Evolutionary conservation across 2,888 invertebrate genomes (phyloP).

Genomic region (Protophormia terraenovae): DNA sequence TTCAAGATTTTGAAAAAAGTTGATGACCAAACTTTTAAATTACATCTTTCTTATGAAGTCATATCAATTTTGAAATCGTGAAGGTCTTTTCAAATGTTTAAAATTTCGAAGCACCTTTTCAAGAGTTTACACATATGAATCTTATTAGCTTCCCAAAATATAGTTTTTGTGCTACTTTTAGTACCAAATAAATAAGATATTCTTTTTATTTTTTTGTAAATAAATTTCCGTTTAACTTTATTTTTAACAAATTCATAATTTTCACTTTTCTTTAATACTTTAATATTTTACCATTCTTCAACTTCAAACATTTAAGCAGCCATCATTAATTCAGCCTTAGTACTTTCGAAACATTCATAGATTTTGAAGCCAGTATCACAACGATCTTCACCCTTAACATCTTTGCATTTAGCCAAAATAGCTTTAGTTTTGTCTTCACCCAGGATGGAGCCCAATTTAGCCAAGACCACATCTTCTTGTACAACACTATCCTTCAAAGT

Average conservation of each 20-base stretch:
- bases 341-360: conserved; percentile 71
- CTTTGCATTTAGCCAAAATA: conserved; percentile 50
- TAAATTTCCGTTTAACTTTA: too few relatives aligned
- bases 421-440: conserved; percentile 74
- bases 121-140: too few relatives aligned
- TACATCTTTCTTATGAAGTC: too few relatives aligned
- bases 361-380: conserved; percentile 76
- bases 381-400: conserved; percentile 71
- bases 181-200: too few relatives aligned
- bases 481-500: conserved; percentile 74
- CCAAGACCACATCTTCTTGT: conserved; percentile 69
- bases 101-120: too few relatives aligned
- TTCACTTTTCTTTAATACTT: neutral
- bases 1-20: too few relatives aligned
- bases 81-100: too few relatives aligned
- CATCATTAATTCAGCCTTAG: conserved; percentile 59
- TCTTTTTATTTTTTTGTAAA: too few relatives aligned
- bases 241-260: neutral
- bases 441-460: conserved; percentile 70
- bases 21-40: too few relatives aligned
- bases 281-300: neutral
- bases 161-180: too few relatives aligned
- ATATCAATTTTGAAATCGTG: too few relatives aligned
- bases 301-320: neutral
- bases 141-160: too few relatives aligned